phyloP scores from a whole-genome alignment of 2,797 vertebrate species.

The Enteromius unitaeniatus region DNA sequence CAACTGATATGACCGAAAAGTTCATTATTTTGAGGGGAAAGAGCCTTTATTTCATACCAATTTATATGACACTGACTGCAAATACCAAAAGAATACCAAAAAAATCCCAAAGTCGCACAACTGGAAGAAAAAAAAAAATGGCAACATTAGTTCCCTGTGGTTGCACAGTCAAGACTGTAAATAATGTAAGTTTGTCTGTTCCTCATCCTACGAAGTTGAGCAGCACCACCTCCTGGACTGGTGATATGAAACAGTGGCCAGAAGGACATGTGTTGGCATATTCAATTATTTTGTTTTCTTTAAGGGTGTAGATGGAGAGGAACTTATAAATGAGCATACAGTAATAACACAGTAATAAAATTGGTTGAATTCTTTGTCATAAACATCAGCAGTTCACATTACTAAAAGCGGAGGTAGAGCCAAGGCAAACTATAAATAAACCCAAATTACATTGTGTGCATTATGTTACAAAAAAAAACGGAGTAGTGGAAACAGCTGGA shows the following conservation, averaged over 20 bases:
- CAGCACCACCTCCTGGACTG: neutral
- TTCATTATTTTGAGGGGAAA: no score
- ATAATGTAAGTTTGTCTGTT: neutral
- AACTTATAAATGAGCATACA: neutral
- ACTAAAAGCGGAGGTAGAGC: neutral
- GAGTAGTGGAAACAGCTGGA: neutral
- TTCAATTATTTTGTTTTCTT: neutral
- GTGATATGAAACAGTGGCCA: no score
- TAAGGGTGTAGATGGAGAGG: neutral
- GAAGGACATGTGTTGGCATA: neutral
- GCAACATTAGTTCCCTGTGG: neutral
- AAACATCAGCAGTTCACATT: neutral
- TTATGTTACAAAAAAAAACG: neutral
- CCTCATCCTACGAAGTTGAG: neutral
- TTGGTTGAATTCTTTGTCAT: neutral
- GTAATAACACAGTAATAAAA: neutral
- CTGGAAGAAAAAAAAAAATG: no score
- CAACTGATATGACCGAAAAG: no score
- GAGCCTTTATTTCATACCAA: no score
- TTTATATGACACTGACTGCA: no score
- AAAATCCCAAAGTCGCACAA: no score
- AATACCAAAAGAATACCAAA: no score
- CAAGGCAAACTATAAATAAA: neutral
- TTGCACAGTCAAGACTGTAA: neutral
- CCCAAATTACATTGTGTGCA: neutral